Evolutionary conservation across 1,140 invertebrate genomes (phyloP), one percentile per base, ranked within the genome.

Genomic region (Eupristina koningsbergeri): DNA sequence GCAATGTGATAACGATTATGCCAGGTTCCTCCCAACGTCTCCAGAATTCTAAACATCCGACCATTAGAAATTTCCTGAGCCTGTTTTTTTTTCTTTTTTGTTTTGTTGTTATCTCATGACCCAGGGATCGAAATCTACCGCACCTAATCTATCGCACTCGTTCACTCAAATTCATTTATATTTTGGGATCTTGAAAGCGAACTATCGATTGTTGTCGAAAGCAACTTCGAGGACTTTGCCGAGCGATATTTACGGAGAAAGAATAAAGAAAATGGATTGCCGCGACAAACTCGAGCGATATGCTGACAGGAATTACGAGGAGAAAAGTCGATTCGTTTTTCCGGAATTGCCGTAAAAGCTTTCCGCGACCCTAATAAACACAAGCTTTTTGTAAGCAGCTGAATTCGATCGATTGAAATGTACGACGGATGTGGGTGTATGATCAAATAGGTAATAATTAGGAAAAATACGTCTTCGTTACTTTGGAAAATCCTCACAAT

Each of bases 161-260:
- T 85, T 87, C 84, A 85, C 86, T 86, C 85, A 73, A 88, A 88
- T 86, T 87, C 88, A 81, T 86, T 87, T 86, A 88, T 88, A 86
- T 85, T 81, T 83, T 79, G 74, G 58, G 71, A 75, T 61, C 63
- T 78, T 77, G 29, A 29, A 26, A 41, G 13, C n/a, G 74, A 50
- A 81, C 81, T 67, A 80, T 81, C 73, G 61, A 76, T 84, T 67
- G n/a, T 71, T 29, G 67, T 53, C 19, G n/a, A 29, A 22, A 50
- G 6, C 9, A 26, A 8, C 15, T 9, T 31, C 3, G 9, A 15
- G 50, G 73, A 47, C 41, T 45, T 45, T 22, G 39, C 9, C n/a
- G 9, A 15, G 50, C 61, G 45, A 17, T 3, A 36, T 29, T 7
- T 3, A 3, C 7, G 29, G 22, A 26, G 53, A 19, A 45, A 58